These are phyloP conservation scores for Seriola dumerili DNA, from an alignment of 2,113 vertebrate species.

Conservation along the genomic window DNA sequence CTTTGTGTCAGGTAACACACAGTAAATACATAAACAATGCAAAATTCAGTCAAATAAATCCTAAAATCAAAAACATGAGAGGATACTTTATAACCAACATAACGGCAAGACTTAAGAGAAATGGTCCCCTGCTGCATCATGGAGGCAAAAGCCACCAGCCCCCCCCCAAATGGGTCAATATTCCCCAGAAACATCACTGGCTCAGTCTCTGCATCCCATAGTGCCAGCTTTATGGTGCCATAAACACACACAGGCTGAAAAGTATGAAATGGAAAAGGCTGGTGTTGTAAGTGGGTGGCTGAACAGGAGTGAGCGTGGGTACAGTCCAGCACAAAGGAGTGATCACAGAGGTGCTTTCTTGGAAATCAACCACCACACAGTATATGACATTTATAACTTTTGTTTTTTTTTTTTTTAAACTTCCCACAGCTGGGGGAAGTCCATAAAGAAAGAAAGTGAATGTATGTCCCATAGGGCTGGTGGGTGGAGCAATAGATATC, in stretches of 20 bases:
- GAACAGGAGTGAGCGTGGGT: conserved; percentile 53
- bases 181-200: conserved; percentile 56
- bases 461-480: neutral
- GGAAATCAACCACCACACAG: conserved; percentile 20
- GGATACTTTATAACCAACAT: neutral
- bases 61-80: neutral
- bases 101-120: neutral
- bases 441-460: conserved; percentile 22
- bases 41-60: neutral
- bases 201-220: conserved; percentile 57
- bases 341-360: conserved; percentile 20
- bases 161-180: conserved; percentile 36
- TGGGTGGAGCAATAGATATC: conserved; percentile 10
- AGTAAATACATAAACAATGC: neutral
- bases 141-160: conserved; percentile 11
- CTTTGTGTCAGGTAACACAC: neutral
- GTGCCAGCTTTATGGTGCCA: conserved; percentile 66
- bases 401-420: conserved; percentile 10
- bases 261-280: conserved; percentile 58
- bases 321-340: conserved; percentile 28
- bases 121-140: neutral
- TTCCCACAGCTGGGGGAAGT: conserved; percentile 19
- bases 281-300: conserved; percentile 51
- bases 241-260: conserved; percentile 55
- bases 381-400: conserved; percentile 18